phyloP scores from a whole-genome alignment of 2,888 invertebrate genomes.

The Parochlus steinenii region DNA sequence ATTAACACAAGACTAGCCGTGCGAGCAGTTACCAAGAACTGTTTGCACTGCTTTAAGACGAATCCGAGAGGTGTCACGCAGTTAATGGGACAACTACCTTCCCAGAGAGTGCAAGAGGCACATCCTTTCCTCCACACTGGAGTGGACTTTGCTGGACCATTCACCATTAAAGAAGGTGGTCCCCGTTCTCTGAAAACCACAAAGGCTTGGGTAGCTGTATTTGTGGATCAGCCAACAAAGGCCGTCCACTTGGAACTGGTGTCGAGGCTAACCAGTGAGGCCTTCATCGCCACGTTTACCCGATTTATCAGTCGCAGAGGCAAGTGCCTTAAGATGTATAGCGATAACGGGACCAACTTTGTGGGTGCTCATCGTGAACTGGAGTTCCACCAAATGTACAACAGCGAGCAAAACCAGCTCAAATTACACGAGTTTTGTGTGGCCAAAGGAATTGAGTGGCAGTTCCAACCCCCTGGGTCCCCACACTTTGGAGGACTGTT shows the following conservation, averaged over 20 bases:
- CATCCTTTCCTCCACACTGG: constrained; percentile 16
- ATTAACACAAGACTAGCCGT: constrained; percentile 14
- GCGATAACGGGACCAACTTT: constrained; percentile 22
- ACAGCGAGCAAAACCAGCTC: neutral
- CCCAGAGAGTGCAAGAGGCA: constrained; percentile 13
- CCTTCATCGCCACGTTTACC: constrained; percentile 18
- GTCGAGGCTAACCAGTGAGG: constrained; percentile 14
- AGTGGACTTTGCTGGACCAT: constrained; percentile 15
- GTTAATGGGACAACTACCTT: constrained; percentile 19
- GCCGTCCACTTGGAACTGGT: constrained; percentile 17
- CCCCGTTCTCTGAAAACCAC: constrained; percentile 14
- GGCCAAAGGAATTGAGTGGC: constrained; percentile 18
- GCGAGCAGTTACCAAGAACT: constrained; percentile 13
- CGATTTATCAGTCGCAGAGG: constrained; percentile 19
- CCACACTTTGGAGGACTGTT: constrained; percentile 23
- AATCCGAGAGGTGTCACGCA: constrained; percentile 14
- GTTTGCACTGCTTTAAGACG: constrained; percentile 13
- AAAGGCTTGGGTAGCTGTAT: constrained; percentile 19
- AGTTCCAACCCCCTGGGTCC: constrained; percentile 21
- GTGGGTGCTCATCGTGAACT: constrained; percentile 18
- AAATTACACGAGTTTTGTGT: neutral
- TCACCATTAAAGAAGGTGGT: constrained; percentile 13
- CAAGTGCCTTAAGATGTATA: constrained; percentile 16
- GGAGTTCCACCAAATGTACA: too few relatives aligned
- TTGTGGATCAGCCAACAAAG: constrained; percentile 18